phyloP scores from a whole-genome alignment of 2,888 invertebrate genomes.

The Galerucella calmariensis region DNA sequence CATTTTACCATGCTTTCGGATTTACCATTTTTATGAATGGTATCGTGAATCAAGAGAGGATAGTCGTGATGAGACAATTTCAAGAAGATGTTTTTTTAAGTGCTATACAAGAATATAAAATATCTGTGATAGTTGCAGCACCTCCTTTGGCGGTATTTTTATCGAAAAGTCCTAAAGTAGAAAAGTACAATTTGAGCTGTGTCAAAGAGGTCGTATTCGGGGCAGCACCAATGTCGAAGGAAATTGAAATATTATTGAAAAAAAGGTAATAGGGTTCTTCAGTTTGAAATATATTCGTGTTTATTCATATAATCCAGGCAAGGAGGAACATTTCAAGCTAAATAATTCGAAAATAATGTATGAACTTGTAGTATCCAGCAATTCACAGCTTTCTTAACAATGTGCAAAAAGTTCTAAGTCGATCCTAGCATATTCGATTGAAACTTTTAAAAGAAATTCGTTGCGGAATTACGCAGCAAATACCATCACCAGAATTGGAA shows the following conservation, averaged over 20 bases:
- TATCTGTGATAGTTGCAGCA: slow-evolving; percentile 70
- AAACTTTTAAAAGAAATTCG: too few relatives aligned
- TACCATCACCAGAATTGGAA: too few relatives aligned
- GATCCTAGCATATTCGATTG: too few relatives aligned
- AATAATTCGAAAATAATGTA: too few relatives aligned
- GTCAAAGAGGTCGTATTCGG: slow-evolving; percentile 78
- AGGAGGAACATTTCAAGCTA: too few relatives aligned
- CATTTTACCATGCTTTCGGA: slow-evolving; percentile 86
- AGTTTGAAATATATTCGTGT: too few relatives aligned
- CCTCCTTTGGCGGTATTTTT: slow-evolving; percentile 87
- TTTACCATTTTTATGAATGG: slow-evolving; percentile 72
- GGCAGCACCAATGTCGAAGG: slow-evolving; percentile 82
- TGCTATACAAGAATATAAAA: slow-evolving; percentile 75
- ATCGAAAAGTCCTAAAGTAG: slow-evolving; percentile 81
- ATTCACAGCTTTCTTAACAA: too few relatives aligned
- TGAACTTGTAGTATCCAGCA: too few relatives aligned
- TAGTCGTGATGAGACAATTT: slow-evolving; percentile 73
- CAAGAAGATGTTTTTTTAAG: slow-evolving; percentile 70
- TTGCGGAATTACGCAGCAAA: too few relatives aligned
- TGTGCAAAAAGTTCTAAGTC: too few relatives aligned
- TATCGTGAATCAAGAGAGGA: slow-evolving; percentile 65
- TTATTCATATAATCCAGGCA: too few relatives aligned
- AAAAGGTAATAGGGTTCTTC: slow-evolving; percentile 62
- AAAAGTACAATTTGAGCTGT: slow-evolving; percentile 78
- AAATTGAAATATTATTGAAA: slow-evolving; percentile 72